A percentile compares a stretch with the other conserved stretches of the same genome.
These are phyloP conservation scores for Campaea margaritaria DNA, from an alignment of 2,888 invertebrate species.

Conservation along the genomic window DNA sequence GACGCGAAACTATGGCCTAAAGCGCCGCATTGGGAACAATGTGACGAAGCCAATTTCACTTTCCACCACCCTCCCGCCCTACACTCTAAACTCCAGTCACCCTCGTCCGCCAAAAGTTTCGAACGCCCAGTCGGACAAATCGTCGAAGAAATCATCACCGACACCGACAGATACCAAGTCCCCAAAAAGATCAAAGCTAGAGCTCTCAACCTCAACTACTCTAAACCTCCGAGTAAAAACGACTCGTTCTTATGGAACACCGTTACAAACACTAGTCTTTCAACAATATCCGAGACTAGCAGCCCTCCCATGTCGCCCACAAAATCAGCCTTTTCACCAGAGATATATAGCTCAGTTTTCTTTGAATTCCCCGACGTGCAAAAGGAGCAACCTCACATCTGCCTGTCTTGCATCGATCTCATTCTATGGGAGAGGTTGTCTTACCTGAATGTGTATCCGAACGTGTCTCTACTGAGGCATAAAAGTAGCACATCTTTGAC, in stretches of 20 bases:
- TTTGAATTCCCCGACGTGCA: slow-evolving; percentile 66
- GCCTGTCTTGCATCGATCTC: slow-evolving; percentile 70
- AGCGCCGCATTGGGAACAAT: slow-evolving; percentile 71
- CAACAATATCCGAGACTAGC: slow-evolving; percentile 72
- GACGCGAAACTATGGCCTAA: slow-evolving; percentile 69
- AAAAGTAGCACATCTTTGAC: slow-evolving; percentile 61
- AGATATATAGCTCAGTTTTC: slow-evolving; percentile 75
- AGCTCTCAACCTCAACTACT: slow-evolving; percentile 54
- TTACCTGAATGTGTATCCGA: slow-evolving; percentile 66
- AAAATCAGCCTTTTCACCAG: slow-evolving; percentile 61
- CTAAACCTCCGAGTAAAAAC: slow-evolving; percentile 55
- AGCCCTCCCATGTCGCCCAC: slow-evolving; percentile 55
- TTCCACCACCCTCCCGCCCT: slow-evolving; percentile 58
- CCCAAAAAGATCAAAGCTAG: slow-evolving; percentile 64
- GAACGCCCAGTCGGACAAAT: slow-evolving; percentile 62
- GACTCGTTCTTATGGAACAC: slow-evolving; percentile 71
- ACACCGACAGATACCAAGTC: slow-evolving; percentile 60
- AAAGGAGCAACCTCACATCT: slow-evolving; percentile 56
- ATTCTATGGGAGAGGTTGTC: slow-evolving; percentile 77
- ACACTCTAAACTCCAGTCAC: slow-evolving; percentile 42
- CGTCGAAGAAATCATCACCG: slow-evolving; percentile 66
- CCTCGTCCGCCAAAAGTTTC: slow-evolving; percentile 37
- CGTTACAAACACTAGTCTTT: slow-evolving; percentile 59
- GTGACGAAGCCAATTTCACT: slow-evolving; percentile 69
- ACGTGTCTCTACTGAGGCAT: slow-evolving; percentile 64